Conservation (phyloP, 2,113 vertebrate species). For the Callorhinus ursinus region DNA sequence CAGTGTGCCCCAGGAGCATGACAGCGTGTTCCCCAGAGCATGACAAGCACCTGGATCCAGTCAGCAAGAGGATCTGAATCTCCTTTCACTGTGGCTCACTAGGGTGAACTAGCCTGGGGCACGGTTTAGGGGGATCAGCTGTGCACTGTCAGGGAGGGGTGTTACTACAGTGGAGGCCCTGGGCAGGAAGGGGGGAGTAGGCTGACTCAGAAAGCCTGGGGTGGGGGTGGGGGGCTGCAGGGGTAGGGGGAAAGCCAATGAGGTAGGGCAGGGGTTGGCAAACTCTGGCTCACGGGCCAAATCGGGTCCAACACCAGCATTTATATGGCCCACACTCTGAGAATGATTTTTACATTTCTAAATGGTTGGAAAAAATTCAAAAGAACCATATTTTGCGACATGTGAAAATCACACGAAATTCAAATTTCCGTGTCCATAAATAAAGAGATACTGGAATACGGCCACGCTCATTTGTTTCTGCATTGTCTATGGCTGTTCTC, state of each 20-base stretch:
- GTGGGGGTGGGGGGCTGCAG: background rate
- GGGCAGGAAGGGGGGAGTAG: background rate
- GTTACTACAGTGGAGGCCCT: background rate
- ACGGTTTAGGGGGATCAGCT: background rate
- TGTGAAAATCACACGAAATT: slow-evolving; percentile 53
- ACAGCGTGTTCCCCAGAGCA: background rate
- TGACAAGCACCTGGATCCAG: slow-evolving; percentile 48
- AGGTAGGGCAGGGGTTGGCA: background rate
- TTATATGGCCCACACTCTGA: background rate
- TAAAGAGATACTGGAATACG: slow-evolving; percentile 35
- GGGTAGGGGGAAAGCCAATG: background rate
- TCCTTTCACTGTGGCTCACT: background rate
- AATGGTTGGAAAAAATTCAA: slow-evolving; percentile 44
- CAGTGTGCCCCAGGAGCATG: background rate
- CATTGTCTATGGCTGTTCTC: background rate
- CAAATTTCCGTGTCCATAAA: slow-evolving; percentile 45
- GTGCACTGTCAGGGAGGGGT: background rate
- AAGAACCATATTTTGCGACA: slow-evolving; percentile 41
- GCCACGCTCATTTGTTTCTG: background rate
- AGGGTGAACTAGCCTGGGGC: slow-evolving; percentile 11
- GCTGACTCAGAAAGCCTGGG: background rate
- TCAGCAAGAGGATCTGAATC: slow-evolving; percentile 49
- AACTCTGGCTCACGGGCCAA: background rate
- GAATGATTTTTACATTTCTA: slow-evolving; percentile 53
- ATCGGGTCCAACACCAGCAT: background rate